Percentiles rank a stretch among this genome's conserved stretches.
Conservation (phyloP, 2,797 vertebrate genomes). For the Tokudaia tokunoshimensis region DNA sequence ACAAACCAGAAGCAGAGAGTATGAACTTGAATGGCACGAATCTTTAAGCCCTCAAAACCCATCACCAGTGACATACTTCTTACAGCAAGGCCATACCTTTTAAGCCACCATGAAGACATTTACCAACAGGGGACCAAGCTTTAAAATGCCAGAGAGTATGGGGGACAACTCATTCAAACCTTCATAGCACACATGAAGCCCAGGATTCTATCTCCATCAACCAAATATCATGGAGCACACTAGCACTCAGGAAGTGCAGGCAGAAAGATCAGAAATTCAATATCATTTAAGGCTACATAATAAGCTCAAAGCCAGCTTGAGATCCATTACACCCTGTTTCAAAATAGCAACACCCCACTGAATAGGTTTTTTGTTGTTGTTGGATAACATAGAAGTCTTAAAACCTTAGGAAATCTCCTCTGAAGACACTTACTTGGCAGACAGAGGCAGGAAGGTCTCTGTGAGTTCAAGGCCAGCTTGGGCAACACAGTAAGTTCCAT, state of each 20-base stretch:
- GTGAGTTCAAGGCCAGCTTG: neutral
- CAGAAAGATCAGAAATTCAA: neutral
- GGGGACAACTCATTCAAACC: neutral
- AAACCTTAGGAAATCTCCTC: conserved; percentile 20
- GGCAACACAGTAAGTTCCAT: neutral
- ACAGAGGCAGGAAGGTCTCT: neutral
- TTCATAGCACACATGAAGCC: neutral
- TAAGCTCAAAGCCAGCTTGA: neutral
- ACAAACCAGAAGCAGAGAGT: neutral
- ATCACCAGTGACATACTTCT: neutral
- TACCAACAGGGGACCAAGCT: neutral
- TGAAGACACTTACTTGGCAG: neutral
- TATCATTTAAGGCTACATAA: neutral
- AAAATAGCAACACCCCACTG: neutral
- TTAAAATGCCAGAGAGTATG: neutral
- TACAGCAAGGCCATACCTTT: neutral
- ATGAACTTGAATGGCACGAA: neutral
- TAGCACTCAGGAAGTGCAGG: neutral
- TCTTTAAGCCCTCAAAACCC: neutral
- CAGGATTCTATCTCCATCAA: neutral
- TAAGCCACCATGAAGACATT: neutral
- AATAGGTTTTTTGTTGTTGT: neutral
- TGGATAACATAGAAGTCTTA: neutral
- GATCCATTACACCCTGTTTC: neutral
- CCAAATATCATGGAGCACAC: neutral